Percentiles rank a stretch among this genome's conserved stretches.
These are phyloP conservation scores for Drosophila eohydei DNA, from an alignment of 2,888 invertebrate species.

Conservation along the genomic window DNA sequence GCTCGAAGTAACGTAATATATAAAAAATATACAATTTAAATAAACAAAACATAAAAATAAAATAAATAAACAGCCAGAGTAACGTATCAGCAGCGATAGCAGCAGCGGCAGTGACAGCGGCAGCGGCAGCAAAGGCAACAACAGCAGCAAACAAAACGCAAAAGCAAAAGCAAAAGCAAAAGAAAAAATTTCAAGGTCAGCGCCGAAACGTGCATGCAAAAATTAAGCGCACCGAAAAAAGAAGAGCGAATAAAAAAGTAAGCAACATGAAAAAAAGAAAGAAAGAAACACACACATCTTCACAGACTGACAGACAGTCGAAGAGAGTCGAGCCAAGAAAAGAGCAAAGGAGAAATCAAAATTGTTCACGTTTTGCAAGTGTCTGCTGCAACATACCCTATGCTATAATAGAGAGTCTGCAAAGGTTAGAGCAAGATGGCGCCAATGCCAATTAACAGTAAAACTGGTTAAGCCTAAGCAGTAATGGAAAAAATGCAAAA, in stretches of 20 bases:
- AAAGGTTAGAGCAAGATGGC: background rate
- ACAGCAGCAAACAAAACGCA: slow-evolving; percentile 56
- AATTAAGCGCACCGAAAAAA: slow-evolving; percentile 69
- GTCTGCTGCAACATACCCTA: background rate
- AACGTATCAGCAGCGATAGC: slow-evolving; percentile 42
- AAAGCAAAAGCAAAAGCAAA: slow-evolving; percentile 72
- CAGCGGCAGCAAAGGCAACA: slow-evolving; percentile 32
- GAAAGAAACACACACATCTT: slow-evolving; percentile 1
- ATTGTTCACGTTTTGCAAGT: slow-evolving; percentile 9
- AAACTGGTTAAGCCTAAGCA: background rate
- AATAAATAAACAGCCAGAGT: slow-evolving; percentile 59
- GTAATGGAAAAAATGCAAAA: background rate
- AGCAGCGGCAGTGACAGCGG: slow-evolving; percentile 13
- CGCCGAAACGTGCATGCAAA: slow-evolving; percentile 80
- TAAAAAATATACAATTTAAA: slow-evolving; percentile 53
- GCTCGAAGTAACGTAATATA: slow-evolving; percentile 63
- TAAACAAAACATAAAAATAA: slow-evolving; percentile 64
- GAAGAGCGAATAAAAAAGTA: slow-evolving; percentile 61
- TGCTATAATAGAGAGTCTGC: too few species aligned
- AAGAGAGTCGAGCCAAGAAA: slow-evolving; percentile 41
- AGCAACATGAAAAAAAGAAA: slow-evolving; percentile 53
- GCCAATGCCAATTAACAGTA: background rate
- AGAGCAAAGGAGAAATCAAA: slow-evolving; percentile 38
- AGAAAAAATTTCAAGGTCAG: slow-evolving; percentile 79
- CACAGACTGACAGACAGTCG: slow-evolving; percentile 20